Base-by-base conservation (phyloP, 2,797 vertebrate genomes). In the Ctenochaetus hawaiiensis region DNA sequence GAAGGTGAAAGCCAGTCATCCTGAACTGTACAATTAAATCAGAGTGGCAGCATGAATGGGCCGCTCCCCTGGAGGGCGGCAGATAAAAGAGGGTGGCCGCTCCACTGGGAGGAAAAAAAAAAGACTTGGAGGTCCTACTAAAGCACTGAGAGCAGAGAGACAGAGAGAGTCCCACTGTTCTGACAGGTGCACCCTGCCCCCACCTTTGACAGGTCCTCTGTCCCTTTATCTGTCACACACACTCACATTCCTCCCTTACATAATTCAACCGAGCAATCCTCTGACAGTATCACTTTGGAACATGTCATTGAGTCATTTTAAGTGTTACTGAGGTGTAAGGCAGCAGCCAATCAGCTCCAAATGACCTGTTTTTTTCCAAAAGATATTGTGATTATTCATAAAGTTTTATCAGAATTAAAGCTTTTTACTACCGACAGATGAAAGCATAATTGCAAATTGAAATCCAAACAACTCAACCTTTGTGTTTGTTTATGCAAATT, bases 21-120 rank as follows among this genome's bases (percentile, higher is more conserved):
- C 92, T 77, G 88, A 95, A 94, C 91, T 92, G 90, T 87, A 90
- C 93, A 95, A 94, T 95, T 95, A 95, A 95, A 94, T 93, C 88
- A 89, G 87, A 67, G 77, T 71, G 66, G 83, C 83, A 80, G 82
- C 62, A 22, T 85, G 87, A 91, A 90, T 75, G 87, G 81, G 77
- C 75, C 17, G 66, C 80, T 82, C 81, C 89, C 86, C 88, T 82
- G 82, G 87, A 89, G 89, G 86, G 75, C 82, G 51, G 73, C 57
- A 85, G 89, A 93, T 91, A 91, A 91, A 87, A 59, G 0, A 62
- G 92, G 81, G 81, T 60, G 77, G 66, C 77, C 23, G 52, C 76
- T 74, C 65, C 6, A 0, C 58, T 30, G 63, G 73, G 77, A 67
- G 39, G 9, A 39, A 39, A 30, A 30, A n/a, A 59, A 69, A 80